Evolutionary conservation across 2,113 vertebrate species (phyloP), one percentile per base, ranked within the genome.

Genomic region (Leucoraja erinaceus): DNA sequence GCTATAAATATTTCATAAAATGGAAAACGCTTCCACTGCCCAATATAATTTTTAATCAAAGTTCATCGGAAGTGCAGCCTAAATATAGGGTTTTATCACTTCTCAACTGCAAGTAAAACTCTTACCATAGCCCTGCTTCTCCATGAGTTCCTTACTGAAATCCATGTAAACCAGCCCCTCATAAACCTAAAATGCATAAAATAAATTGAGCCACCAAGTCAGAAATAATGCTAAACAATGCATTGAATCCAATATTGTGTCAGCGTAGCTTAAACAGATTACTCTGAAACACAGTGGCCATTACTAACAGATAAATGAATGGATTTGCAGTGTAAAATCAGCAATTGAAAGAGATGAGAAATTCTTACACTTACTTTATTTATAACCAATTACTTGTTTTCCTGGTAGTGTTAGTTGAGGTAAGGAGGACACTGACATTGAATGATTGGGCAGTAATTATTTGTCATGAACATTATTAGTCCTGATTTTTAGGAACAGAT

Each of bases 91-190:
- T 28, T 91, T 91, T 16, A 22, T 33, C 38, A 31, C 47, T 74
- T 91, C 0, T 28, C 33, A 72, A 63, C 72, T 12, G 38, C 68
- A 74, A 93, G n/a, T 1, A n/a, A n/a, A 33, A 56, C 28, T 76
- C 93, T 86, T 96, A 97, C 97, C 97, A 72, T 96, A 95, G 93
- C 96, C 96, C 76, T 95, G 95, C 84, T 96, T 94, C 11, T 97
- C 96, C 97, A 97, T 97, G 20, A 97, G 94, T 75, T 94, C 83
- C 93, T 96, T 96, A 94, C 94, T 96, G 94, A 97, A 97, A 94
- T 97, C 97, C 97, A 97, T 97, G 94, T 97, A 97, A 81, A 97
- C 95, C 63, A 97, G 94, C 3, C 97, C 97, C 94, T 97, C 96
- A 93, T 97, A 97, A 28, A 97, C 97, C 97, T 97, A 63, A 93